Percentiles rank a stretch among this genome's conserved stretches.
Conservation (phyloP, 1,140 invertebrate species). For the Carposina sasakii region DNA sequence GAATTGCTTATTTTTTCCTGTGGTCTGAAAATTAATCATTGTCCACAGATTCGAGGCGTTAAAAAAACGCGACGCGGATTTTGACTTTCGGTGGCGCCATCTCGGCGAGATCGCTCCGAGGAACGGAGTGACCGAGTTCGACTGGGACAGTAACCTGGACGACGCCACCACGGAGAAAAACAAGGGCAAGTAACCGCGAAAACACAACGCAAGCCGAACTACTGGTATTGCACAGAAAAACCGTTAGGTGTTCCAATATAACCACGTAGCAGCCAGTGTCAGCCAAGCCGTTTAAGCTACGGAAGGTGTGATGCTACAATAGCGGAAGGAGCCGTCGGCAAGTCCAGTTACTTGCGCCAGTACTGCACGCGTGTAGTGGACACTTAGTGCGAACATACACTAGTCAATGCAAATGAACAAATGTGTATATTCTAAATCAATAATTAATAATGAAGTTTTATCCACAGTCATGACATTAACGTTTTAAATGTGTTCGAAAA, state of each 20-base stretch:
- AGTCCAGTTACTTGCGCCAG: no score
- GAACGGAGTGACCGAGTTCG: slow-evolving; percentile 84
- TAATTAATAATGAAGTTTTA: no score
- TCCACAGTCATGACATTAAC: no score
- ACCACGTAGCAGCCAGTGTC: not conserved
- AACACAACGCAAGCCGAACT: not conserved
- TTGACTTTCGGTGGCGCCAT: slow-evolving; percentile 85
- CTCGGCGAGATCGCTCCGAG: slow-evolving; percentile 82
- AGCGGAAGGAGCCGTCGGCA: no score
- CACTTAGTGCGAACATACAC: slow-evolving; percentile 31
- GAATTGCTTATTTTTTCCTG: no score
- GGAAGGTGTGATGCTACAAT: no score
- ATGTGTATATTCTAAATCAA: no score
- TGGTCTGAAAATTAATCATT: no score
- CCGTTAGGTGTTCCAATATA: no score
- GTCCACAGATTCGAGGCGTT: slow-evolving; percentile 82
- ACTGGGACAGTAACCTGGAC: slow-evolving; percentile 88
- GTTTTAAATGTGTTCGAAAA: no score
- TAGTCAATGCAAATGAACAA: slow-evolving; percentile 31
- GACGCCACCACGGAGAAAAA: slow-evolving; percentile 74
- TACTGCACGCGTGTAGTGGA: no score
- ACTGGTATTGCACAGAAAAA: no score
- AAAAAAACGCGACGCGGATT: slow-evolving; percentile 85
- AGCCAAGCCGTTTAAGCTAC: not conserved
- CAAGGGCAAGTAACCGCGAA: slow-evolving; percentile 47